Evolutionary conservation across 2,888 invertebrate genomes (phyloP), one percentile per base, ranked within the genome.

Genomic region (Patella ulyssiponensis): DNA sequence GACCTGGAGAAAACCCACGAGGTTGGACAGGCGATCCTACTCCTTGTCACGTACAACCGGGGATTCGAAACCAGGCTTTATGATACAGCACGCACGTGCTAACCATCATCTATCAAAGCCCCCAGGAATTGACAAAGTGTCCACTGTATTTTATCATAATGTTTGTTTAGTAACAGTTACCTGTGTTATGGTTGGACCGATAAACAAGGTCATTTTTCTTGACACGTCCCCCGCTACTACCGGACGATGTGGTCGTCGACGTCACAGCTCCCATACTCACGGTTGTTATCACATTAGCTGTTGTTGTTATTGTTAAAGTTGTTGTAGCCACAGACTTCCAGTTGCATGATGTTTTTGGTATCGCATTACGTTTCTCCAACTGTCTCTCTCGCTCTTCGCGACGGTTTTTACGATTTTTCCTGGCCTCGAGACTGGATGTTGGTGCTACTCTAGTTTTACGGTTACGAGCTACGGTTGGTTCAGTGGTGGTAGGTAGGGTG

Each of bases 341-440:
- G 23, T 44, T 74, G 15, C 58, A 44, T 44, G 54, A 44, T 27
- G 53, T 56, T n/a, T 53, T 44, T 15, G 23, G 64, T n/a, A 56
- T 27, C 44, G 56, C 53, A 12, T 54, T 70, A 58, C 23, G 58
- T 71, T 64, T 74, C 76, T 44, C 75, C 52, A 56, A 64, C 17
- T 71, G 51, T 76, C 81, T 51, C 69, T 75, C 75, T 51, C 79
- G 79, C 74, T 83, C 84, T 20, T 80, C 77, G 53, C 84, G 82
- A 71, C 81, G 77, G 27, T 80, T 80, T 77, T 86, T 87, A 52
- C 78, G 79, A 54, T 85, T 87, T 77, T 85, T 86, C 78, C 82
- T 83, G 15, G 83, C 83, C 77, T 86, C 86, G 1, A 76, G 56
- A 69, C 73, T 73, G 52, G 64, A 72, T 17, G 76, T 64, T 64